A percentile compares a stretch with the other conserved stretches of the same genome.
Evolutionary conservation across 2,113 vertebrate genomes (phyloP).

Genomic region (Anguilla rostrata): DNA sequence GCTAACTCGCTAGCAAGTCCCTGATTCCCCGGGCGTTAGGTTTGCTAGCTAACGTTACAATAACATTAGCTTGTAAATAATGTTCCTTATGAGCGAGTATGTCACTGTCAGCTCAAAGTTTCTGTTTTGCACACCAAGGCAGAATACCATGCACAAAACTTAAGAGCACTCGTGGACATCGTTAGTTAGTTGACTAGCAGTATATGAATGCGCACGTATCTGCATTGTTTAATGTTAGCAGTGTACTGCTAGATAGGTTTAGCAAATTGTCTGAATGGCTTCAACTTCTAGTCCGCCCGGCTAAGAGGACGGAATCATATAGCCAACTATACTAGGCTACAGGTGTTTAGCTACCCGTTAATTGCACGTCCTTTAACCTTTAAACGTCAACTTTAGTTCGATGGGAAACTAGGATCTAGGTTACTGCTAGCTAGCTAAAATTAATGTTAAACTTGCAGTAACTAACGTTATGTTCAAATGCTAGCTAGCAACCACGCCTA

Average conservation of each 20-base stretch:
- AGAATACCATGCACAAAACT: no score
- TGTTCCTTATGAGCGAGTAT: no score
- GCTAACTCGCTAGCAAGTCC: no score
- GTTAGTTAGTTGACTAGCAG: not conserved
- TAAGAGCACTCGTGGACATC: not conserved
- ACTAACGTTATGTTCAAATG: not conserved
- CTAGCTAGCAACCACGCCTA: not conserved
- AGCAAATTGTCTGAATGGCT: not conserved
- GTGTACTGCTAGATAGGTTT: no score
- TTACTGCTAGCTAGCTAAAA: not conserved
- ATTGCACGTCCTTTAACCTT: not conserved
- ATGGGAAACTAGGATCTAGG: not conserved
- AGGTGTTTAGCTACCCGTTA: no score
- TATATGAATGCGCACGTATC: not conserved
- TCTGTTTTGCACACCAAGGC: no score
- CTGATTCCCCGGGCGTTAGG: no score
- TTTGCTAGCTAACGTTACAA: no score
- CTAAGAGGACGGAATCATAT: not conserved
- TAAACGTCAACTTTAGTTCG: not conserved
- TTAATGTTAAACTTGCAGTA: not conserved
- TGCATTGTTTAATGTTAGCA: not conserved
- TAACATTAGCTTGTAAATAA: no score
- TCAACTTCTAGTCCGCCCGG: not conserved
- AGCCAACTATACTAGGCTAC: not conserved
- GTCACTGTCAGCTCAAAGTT: no score